phyloP scores from a whole-genome alignment of 2,888 invertebrate species.

The Blomia tropicalis region DNA sequence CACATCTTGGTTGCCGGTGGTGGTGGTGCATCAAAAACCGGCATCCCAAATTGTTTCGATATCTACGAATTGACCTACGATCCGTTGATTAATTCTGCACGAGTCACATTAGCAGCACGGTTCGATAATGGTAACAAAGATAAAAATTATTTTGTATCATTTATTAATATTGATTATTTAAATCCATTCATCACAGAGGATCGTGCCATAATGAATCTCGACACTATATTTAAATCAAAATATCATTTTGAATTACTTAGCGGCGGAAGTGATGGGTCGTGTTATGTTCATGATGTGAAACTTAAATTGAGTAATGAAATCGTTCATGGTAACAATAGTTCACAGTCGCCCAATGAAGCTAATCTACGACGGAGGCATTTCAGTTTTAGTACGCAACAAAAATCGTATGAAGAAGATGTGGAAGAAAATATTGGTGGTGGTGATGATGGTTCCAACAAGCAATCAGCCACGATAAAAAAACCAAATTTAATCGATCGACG shows the following conservation, averaged over 20 bases:
- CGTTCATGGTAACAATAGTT: background rate
- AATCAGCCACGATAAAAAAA: background rate
- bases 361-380: conserved; percentile 20
- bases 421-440: conserved; percentile 4
- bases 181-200: no score
- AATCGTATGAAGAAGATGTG: conserved; percentile 9
- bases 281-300: conserved; percentile 51
- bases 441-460: background rate
- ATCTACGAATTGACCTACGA: conserved; percentile 58
- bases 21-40: conserved; percentile 89
- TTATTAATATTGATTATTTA: background rate
- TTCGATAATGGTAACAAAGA: conserved; percentile 51
- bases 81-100: conserved; percentile 50
- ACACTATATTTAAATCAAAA: conserved; percentile 36
- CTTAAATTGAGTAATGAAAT: conserved; percentile 24
- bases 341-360: conserved; percentile 11
- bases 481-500: background rate
- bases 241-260: conserved; percentile 34
- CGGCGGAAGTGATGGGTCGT: conserved; percentile 55
- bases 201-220: conserved; percentile 31
- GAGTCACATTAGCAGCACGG: conserved; percentile 70
- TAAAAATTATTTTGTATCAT: background rate
- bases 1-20: conserved; percentile 93
- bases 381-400: conserved; percentile 16
- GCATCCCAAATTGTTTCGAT: conserved; percentile 83